These are phyloP conservation scores for Diarsia brunnea DNA, from an alignment of 2,888 invertebrate species.

Conservation along the genomic window DNA sequence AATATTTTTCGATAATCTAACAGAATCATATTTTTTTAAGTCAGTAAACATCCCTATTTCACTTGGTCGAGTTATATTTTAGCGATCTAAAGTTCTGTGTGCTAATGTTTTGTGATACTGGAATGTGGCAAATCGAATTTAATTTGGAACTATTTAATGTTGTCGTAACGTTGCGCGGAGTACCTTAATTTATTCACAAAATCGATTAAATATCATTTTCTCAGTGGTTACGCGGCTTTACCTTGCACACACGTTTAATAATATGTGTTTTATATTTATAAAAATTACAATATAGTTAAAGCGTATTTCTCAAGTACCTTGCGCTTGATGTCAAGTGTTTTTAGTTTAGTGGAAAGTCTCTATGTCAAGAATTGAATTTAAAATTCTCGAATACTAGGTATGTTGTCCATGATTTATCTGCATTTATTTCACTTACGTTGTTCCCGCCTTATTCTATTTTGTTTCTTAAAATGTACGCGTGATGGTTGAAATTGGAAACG, in stretches of 20 bases:
- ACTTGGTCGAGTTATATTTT: too few species aligned
- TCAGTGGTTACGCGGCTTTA: slow-evolving; percentile 36
- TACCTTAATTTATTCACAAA: too few species aligned
- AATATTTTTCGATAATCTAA: too few species aligned
- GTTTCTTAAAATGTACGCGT: not conserved
- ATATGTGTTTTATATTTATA: slow-evolving; percentile 66
- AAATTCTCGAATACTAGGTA: slow-evolving; percentile 11
- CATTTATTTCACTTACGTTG: slow-evolving; percentile 31
- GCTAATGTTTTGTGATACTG: too few species aligned
- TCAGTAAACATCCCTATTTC: too few species aligned
- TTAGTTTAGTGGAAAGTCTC: slow-evolving; percentile 40
- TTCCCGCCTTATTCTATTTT: not conserved
- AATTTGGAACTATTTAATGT: too few species aligned
- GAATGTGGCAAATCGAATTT: too few species aligned
- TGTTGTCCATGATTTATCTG: slow-evolving; percentile 24
- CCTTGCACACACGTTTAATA: slow-evolving; percentile 58
- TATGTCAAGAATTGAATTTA: not conserved
- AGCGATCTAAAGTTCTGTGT: too few species aligned
- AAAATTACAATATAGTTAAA: slow-evolving; percentile 54
- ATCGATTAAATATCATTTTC: not conserved
- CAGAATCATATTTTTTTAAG: too few species aligned
- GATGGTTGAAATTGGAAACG: not conserved
- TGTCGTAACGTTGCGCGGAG: too few species aligned
- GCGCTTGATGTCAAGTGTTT: slow-evolving; percentile 35
- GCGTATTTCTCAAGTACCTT: slow-evolving; percentile 55